Conservation (phyloP, 2,797 vertebrate genomes). For the Ptychobarbus kaznakovi region DNA sequence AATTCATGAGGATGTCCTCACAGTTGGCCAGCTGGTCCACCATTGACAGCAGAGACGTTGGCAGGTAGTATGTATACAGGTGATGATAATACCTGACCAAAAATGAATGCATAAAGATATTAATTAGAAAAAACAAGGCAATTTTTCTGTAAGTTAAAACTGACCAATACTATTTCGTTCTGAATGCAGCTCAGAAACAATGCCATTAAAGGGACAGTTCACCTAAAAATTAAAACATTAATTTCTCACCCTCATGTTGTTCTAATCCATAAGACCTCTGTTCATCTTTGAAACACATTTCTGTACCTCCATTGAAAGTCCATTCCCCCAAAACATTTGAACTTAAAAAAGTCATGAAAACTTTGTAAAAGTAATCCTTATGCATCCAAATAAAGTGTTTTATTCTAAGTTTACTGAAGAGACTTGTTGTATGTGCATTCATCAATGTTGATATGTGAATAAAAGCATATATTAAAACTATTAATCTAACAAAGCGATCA, state of each 20-base stretch:
- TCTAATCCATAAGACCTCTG: neutral
- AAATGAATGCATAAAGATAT: neutral
- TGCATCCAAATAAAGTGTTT: too few species aligned
- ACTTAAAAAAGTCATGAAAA: too few species aligned
- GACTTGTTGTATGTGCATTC: too few species aligned
- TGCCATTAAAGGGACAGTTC: neutral
- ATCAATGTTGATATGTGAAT: too few species aligned
- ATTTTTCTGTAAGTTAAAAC: neutral
- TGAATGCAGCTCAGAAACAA: neutral
- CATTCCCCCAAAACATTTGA: too few species aligned
- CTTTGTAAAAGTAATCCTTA: too few species aligned
- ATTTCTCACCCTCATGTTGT: neutral
- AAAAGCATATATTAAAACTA: too few species aligned
- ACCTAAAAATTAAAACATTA: neutral
- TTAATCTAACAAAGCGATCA: too few species aligned
- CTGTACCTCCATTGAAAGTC: too few species aligned
- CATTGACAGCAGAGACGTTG: slow-evolving; percentile 77
- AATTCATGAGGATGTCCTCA: slow-evolving; percentile 92
- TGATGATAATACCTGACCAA: slow-evolving; percentile 87
- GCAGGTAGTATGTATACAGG: slow-evolving; percentile 85
- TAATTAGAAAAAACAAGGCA: neutral
- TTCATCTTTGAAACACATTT: neutral
- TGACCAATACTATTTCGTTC: neutral
- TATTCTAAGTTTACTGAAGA: too few species aligned
- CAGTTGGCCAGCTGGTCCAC: slow-evolving; percentile 83